Base-by-base conservation (phyloP, 2,888 invertebrate genomes). In the Euplagia quadripunctaria region DNA sequence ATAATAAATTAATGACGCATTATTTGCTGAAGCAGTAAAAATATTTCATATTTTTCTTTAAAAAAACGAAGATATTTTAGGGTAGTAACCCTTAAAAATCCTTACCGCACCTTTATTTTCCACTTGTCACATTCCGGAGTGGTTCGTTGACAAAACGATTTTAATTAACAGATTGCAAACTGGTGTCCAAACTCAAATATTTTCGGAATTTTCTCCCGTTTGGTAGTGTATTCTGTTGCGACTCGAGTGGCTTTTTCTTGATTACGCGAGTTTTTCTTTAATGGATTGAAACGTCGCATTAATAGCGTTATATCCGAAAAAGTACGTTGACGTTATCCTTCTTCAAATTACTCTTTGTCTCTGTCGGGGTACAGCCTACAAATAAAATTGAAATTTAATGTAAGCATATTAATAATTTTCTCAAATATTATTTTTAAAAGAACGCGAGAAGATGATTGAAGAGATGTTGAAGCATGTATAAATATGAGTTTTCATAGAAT, bases 141-240 rank as follows among this genome's bases (percentile, higher is more conserved):
- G 80, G 79, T 82, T 79, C 77, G 79, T 81, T 77, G 77, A 76
- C 78, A 78, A 43, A 75, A 76, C 72, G 70, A 75, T 80, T 82
- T 85, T 85, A 85, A 84, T 85, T 85, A 84, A 84, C 79, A 76
- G 75, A 78, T 79, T 78, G 84, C 77, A 75, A 82, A 80, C 79
- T 79, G 83, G 75, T 78, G 81, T 73, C 83, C 70, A 69, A 74
- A 82, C 72, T 80, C 80, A 77, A 85, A 85, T 75, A 67, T 74
- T 71, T 72, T 55, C 64, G 64, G 2, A 31, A 65, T 66, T 75
- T 65, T 72, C 70, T 74, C 31, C 51, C 5, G 67, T 52, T 55
- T 16, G 64, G 79, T 79, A 79, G 8, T 68, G 78, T 73, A 74
- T 80, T 84, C 75, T 76, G 67, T 72, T 77, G 76, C 68, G 11